phyloP scores from a whole-genome alignment of 2,888 invertebrate species.

The Globia sparganii region DNA sequence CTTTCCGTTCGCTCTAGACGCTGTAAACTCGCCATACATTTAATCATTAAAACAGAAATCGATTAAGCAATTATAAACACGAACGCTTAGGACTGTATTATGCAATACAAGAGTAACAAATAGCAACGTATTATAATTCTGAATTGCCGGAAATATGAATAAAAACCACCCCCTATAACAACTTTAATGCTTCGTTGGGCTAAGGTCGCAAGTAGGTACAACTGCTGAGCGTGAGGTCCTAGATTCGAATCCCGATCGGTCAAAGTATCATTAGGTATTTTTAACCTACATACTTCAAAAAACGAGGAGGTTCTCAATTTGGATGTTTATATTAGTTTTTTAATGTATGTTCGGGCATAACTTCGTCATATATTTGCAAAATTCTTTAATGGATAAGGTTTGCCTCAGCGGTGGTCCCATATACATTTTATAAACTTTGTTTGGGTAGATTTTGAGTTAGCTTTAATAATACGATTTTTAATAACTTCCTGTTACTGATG shows the following conservation, averaged over 20 bases:
- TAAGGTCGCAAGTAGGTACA: no score
- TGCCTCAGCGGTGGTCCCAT: not conserved
- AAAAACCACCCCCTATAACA: not conserved
- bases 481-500: not conserved
- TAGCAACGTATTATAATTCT: not conserved
- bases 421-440: not conserved
- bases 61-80: not conserved
- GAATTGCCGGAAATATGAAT: not conserved
- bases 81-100: not conserved
- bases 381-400: not conserved
- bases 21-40: not conserved
- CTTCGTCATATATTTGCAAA: not conserved
- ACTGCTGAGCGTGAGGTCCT: not conserved
- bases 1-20: constrained; percentile 3
- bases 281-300: not conserved
- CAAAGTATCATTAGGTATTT: not conserved
- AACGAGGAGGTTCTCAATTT: not conserved
- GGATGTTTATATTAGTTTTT: not conserved
- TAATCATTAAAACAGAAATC: constrained; percentile 36
- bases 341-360: not conserved
- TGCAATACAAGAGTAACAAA: not conserved
- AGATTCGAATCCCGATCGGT: not conserved
- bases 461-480: not conserved
- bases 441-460: not conserved
- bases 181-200: not conserved